Evolutionary conservation across 2,888 invertebrate species (phyloP), one percentile per base, ranked within the genome.

Genomic region (Metallyticus violacea): DNA sequence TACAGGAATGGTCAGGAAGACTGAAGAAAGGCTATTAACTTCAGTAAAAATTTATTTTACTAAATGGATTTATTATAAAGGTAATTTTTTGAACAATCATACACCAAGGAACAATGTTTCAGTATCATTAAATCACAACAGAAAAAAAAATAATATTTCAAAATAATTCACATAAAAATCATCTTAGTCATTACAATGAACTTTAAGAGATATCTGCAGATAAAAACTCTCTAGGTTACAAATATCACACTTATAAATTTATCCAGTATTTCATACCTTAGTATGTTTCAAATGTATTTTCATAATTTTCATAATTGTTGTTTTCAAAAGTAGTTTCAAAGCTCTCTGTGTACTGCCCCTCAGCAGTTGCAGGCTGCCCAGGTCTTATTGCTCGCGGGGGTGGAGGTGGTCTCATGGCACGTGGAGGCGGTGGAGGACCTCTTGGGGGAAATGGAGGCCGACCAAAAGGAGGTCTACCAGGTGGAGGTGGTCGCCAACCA

Each of bases 381-480:
- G 86, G 86, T 9, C 86, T 26, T 5, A 86, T 77, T 27, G 79
- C 85, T 9, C 83, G 87, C n/a, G 88, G 89, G 30, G 89, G 89
- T 30, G 89, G 89, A n/a, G 89, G 89, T 22, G 89, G 89, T 86
- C 89, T 88, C 86, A 89, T 89, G n/a, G 87, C 90, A 89, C 93
- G 94, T 30, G 95, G 95, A 7, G 96, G 96, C 88, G 96, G 96
- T 0, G 96, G 95, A 0, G 95, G 95, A 77, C 95, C 95, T 89
- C 95, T 93, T 77, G 95, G 95, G 6, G 95, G 95, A 88, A 95
- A 94, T 0, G 94, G 93, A 77, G 93, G 93, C 88, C 93, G 90
- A 82, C 91, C 91, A 88, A 92, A 94, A 0, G 93, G 92, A 2
- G 94, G 93, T 1, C 93, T 92, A 79, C 93, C 92, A 88, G 93